Conservation (phyloP, 2,888 invertebrate species). For the Syrphus vitripennis region DNA sequence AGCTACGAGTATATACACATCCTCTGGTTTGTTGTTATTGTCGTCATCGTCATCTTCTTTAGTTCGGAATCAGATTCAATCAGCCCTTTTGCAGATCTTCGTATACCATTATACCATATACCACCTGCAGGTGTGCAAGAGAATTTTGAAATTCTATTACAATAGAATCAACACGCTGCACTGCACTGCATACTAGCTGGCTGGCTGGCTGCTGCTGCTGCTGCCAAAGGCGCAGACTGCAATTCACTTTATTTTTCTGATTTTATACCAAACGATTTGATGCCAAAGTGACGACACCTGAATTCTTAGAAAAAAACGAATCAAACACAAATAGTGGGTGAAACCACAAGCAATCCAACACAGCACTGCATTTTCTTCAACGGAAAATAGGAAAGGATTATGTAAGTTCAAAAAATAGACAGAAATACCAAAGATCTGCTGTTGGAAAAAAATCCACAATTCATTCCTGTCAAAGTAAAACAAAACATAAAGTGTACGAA, state of each 20-base stretch:
- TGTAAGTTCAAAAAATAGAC: background rate
- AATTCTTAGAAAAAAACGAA: background rate
- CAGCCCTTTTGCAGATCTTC: background rate
- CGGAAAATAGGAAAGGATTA: background rate
- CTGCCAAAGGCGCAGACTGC: slow-evolving; percentile 37
- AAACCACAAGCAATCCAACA: slow-evolving; percentile 19
- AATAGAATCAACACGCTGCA: slow-evolving; percentile 53
- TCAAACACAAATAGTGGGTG: background rate
- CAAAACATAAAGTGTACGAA: background rate
- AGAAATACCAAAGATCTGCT: background rate
- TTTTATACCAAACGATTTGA: slow-evolving; percentile 59
- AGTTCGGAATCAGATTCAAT: background rate
- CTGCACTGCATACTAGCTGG: no score
- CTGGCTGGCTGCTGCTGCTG: background rate
- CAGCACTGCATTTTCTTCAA: background rate
- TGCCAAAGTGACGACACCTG: slow-evolving; percentile 57
- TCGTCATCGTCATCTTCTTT: background rate
- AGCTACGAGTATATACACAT: no score
- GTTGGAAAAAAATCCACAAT: background rate
- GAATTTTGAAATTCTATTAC: slow-evolving; percentile 34
- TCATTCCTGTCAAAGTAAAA: background rate
- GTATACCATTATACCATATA: background rate
- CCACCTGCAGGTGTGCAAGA: slow-evolving; percentile 28
- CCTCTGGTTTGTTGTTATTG: background rate
- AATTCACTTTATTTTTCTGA: slow-evolving; percentile 47